These are phyloP conservation scores for Mythimna impura DNA, from an alignment of 2,888 invertebrate species.

Conservation along the genomic window DNA sequence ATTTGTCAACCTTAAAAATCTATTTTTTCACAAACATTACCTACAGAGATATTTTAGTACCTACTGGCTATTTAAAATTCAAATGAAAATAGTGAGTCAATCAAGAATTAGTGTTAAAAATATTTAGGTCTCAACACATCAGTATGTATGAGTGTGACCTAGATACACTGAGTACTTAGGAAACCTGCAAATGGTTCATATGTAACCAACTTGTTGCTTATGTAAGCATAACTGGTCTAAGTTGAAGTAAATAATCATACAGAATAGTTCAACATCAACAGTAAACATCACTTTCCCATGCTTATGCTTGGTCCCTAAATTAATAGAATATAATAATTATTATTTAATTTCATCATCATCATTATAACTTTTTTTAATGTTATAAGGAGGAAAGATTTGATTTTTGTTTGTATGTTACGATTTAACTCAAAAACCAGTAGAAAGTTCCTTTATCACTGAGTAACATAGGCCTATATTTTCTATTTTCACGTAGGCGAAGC, in stretches of 20 bases:
- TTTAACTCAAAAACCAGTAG: too few relatives aligned
- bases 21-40: not conserved
- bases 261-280: constrained; percentile 1
- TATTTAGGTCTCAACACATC: not conserved
- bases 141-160: constrained; percentile 14
- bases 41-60: not conserved
- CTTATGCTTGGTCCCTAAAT: not conserved
- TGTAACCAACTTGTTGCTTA: constrained; percentile 33
- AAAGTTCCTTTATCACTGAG: too few relatives aligned
- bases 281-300: not conserved
- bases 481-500: too few relatives aligned
- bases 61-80: not conserved
- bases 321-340: not conserved
- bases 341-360: too few relatives aligned
- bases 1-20: not conserved
- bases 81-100: not conserved
- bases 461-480: too few relatives aligned
- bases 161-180: constrained; percentile 17
- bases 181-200: constrained; percentile 31
- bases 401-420: too few relatives aligned
- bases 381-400: too few relatives aligned
- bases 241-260: not conserved
- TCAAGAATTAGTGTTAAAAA: not conserved
- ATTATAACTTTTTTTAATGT: too few relatives aligned
- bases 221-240: constrained; percentile 15